phyloP scores from a whole-genome alignment of 2,888 invertebrate species.

The Leptothorax acervorum region DNA sequence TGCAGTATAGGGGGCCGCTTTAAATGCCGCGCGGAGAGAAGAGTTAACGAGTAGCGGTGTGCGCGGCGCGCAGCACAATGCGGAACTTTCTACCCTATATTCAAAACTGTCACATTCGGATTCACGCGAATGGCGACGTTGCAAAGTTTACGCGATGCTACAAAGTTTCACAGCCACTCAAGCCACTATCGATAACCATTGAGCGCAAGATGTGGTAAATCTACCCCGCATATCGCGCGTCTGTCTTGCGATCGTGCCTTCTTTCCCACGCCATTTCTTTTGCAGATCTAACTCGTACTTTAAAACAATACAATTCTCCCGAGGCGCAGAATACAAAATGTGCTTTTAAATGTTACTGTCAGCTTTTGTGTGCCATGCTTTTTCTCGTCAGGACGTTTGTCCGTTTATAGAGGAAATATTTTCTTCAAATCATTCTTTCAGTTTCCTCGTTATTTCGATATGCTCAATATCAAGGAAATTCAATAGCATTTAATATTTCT shows the following conservation, averaged over 20 bases:
- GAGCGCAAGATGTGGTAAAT: constrained; percentile 32
- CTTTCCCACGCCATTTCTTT: background rate
- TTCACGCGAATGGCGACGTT: constrained; percentile 42
- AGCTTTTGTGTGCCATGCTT: background rate
- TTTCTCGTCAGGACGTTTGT: background rate
- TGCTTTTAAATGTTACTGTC: background rate
- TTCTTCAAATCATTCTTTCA: background rate
- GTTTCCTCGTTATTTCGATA: background rate
- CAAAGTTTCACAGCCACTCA: constrained; percentile 33
- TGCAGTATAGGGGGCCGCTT: constrained; percentile 25
- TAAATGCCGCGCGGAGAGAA: constrained; percentile 35
- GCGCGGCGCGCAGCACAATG: constrained; percentile 13
- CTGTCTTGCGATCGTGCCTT: background rate
- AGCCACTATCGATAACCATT: constrained; percentile 36
- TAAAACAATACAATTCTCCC: background rate
- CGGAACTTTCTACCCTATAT: constrained; percentile 48
- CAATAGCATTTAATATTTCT: background rate
- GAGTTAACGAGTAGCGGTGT: constrained; percentile 45
- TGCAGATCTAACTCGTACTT: background rate
- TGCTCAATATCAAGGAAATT: background rate
- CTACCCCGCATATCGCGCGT: background rate
- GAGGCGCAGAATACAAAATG: constrained; percentile 7
- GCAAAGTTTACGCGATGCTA: constrained; percentile 31
- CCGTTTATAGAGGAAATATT: constrained; percentile 2
- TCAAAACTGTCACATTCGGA: constrained; percentile 53